A percentile compares a stretch with the other conserved stretches of the same genome.
phyloP scores from a whole-genome alignment of 1,140 invertebrate genomes.

The Drosophila teissieri region DNA sequence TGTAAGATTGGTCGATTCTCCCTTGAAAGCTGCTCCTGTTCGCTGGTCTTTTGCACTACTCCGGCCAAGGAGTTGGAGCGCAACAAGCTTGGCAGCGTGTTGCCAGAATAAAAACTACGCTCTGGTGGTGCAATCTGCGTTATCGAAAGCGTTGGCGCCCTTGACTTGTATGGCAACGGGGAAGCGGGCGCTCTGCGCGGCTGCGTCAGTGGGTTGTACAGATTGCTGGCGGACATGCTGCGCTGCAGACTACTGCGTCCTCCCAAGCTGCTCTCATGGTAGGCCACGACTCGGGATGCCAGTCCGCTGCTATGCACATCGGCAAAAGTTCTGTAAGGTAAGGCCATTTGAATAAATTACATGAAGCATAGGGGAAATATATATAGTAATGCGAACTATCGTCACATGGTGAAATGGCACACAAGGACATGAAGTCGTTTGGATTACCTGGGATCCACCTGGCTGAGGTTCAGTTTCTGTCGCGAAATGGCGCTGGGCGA shows the following conservation, averaged over 20 bases:
- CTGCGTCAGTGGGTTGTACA: conserved; percentile 78
- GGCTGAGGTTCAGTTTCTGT: conserved; percentile 69
- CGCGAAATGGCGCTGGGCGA: conserved; percentile 34
- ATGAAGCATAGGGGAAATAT: background rate
- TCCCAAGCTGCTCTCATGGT: conserved; percentile 63
- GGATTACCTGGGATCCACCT: conserved; percentile 72
- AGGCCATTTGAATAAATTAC: background rate
- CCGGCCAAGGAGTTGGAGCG: conserved; percentile 76
- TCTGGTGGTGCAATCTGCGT: conserved; percentile 84
- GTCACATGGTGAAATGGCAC: background rate
- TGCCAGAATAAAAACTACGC: conserved; percentile 64
- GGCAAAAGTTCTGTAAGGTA: conserved; percentile 67
- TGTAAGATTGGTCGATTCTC: conserved; percentile 81
- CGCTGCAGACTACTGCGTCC: conserved; percentile 55
- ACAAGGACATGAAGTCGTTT: background rate
- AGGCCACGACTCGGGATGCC: conserved; percentile 83
- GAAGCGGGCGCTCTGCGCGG: conserved; percentile 64
- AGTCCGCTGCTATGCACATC: conserved; percentile 85
- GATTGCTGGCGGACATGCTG: conserved; percentile 68
- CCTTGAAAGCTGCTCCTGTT: conserved; percentile 66
- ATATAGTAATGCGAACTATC: background rate
- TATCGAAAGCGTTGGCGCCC: conserved; percentile 71
- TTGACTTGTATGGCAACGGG: conserved; percentile 67
- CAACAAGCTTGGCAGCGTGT: conserved; percentile 70
- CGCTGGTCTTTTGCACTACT: conserved; percentile 57